These are phyloP conservation scores for Gastracanthus pulcherrimus DNA, from an alignment of 2,888 invertebrate genomes.

Conservation along the genomic window DNA sequence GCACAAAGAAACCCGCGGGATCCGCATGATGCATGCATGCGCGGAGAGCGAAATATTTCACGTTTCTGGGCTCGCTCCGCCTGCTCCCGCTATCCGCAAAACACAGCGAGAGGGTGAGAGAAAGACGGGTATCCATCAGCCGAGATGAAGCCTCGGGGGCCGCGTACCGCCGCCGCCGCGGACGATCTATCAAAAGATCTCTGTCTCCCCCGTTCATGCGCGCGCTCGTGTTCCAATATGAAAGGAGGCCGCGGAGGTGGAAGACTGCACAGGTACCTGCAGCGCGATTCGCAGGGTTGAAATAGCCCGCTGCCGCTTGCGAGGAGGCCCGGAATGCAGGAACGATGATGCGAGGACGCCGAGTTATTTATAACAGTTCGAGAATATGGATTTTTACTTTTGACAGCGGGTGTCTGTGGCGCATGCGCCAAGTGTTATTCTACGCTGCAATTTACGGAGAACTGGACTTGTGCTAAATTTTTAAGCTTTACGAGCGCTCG, in stretches of 20 bases:
- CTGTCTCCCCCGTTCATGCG: neutral
- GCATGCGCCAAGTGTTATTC: too few species aligned
- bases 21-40: neutral
- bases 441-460: too few species aligned
- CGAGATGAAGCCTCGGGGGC: too few species aligned
- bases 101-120: neutral
- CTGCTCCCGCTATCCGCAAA: neutral
- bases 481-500: too few species aligned
- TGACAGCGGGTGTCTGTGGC: too few species aligned
- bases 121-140: too few species aligned
- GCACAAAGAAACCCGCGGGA: neutral
- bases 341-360: neutral
- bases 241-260: neutral
- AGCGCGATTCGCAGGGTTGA: too few species aligned
- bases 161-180: neutral
- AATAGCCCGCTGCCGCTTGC: too few species aligned
- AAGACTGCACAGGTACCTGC: neutral
- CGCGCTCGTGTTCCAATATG: neutral
- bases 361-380: constrained; percentile 26
- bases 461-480: too few species aligned
- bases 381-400: constrained; percentile 17
- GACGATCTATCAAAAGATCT: constrained; percentile 18
- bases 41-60: neutral
- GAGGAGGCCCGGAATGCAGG: too few species aligned
- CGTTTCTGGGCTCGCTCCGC: neutral